Conservation (phyloP, 2,888 invertebrate genomes). For the Acleris literana region DNA sequence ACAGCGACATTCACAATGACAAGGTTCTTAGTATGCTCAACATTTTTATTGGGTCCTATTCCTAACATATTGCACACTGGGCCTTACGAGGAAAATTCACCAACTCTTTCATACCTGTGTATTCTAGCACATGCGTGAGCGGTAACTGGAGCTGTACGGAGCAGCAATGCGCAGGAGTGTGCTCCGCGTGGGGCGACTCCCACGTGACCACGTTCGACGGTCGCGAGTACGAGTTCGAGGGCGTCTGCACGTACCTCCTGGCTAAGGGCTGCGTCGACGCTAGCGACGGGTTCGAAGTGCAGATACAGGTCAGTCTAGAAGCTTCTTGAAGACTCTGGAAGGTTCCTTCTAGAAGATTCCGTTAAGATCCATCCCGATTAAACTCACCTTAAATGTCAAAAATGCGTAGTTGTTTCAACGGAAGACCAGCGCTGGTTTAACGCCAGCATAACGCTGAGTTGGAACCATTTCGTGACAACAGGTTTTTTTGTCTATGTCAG, state of each 20-base stretch:
- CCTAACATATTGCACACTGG: too few species aligned
- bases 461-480: too few species aligned
- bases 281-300: conserved; percentile 88
- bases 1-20: too few species aligned
- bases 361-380: too few species aligned
- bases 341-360: background rate
- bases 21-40: too few species aligned
- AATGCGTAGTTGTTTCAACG: too few species aligned
- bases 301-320: conserved; percentile 84
- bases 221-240: conserved; percentile 92
- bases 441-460: too few species aligned
- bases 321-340: background rate
- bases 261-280: conserved; percentile 87
- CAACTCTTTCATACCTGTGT: background rate
- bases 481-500: too few species aligned
- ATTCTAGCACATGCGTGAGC: conserved; percentile 85
- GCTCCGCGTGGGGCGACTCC: conserved; percentile 95
- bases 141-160: conserved; percentile 92
- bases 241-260: conserved; percentile 93
- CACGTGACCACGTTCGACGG: conserved; percentile 95
- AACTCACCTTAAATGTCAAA: too few species aligned
- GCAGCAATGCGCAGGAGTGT: conserved; percentile 89
- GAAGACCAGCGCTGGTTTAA: too few species aligned
- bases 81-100: too few species aligned
- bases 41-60: too few species aligned